Conservation (phyloP, 1,140 invertebrate genomes). For the Drosophila ironensis region DNA sequence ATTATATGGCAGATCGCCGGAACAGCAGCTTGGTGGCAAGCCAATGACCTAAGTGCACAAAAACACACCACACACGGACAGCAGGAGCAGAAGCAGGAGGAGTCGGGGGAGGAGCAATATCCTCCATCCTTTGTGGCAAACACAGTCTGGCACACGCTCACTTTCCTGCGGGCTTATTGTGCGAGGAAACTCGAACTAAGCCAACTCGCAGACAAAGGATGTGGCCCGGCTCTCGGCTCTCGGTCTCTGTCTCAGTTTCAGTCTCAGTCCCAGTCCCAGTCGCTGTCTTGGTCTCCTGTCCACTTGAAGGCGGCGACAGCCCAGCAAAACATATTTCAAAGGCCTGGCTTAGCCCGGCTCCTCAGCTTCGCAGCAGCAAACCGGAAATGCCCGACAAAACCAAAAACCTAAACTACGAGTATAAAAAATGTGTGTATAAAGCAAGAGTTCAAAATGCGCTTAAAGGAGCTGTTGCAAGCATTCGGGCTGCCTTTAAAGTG, state of each 20-base stretch:
- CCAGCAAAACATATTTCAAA: slow-evolving; percentile 31
- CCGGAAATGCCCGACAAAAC: slow-evolving; percentile 62
- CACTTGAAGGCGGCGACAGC: slow-evolving; percentile 24
- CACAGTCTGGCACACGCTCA: slow-evolving; percentile 47
- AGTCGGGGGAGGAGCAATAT: slow-evolving; percentile 28
- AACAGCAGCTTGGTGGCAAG: slow-evolving; percentile 6
- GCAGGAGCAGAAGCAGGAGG: background rate
- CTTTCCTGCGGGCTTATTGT: slow-evolving; percentile 66
- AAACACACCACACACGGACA: slow-evolving; percentile 11
- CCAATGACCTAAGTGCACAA: slow-evolving; percentile 56
- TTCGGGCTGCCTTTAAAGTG: slow-evolving; percentile 71
- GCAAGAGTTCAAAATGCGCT: slow-evolving; percentile 52
- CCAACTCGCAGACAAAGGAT: slow-evolving; percentile 55
- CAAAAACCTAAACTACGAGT: slow-evolving; percentile 3
- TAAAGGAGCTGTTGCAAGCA: slow-evolving; percentile 50
- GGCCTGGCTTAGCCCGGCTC: slow-evolving; percentile 18
- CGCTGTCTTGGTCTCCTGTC: slow-evolving; percentile 1
- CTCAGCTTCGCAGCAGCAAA: slow-evolving; percentile 36
- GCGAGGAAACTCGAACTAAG: slow-evolving; percentile 21
- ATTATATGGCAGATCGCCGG: background rate
- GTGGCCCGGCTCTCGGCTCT: background rate
- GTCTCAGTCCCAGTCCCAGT: background rate
- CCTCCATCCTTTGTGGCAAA: slow-evolving; percentile 47
- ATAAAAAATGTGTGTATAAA: background rate
- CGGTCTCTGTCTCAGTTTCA: background rate